Conservation (phyloP, 2,113 vertebrate genomes). For the western clawed frog (Xenopus tropicalis) region DNA sequence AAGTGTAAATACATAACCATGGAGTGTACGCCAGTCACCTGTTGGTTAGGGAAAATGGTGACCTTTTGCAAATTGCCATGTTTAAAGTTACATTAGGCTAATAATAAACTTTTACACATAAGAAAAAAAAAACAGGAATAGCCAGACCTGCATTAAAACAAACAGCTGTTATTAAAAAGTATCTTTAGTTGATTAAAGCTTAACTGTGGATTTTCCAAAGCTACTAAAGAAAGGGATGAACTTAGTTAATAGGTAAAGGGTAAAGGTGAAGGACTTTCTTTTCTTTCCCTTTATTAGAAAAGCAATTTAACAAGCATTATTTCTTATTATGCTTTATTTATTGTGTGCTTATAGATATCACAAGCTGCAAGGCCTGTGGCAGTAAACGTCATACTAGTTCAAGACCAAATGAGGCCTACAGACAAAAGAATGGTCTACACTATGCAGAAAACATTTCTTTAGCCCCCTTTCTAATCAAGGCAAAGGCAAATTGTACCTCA, state of each 20-base stretch:
- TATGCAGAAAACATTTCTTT: no score
- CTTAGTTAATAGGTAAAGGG: background rate
- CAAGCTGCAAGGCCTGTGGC: no score
- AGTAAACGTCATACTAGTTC: no score
- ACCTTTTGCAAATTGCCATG: conserved; percentile 3
- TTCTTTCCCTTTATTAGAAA: background rate
- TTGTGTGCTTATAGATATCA: no score
- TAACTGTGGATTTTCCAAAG: background rate
- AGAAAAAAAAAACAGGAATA: no score
- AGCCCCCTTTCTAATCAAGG: no score
- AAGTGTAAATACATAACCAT: conserved; percentile 13
- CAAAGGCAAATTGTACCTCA: no score
- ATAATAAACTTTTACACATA: background rate
- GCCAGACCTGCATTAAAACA: conserved; percentile 8
- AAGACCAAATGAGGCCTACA: no score
- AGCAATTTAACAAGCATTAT: background rate
- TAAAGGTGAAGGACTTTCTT: background rate
- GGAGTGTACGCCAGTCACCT: background rate
- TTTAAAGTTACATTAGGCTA: conserved; percentile 11
- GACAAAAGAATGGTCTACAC: no score
- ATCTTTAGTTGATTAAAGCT: background rate
- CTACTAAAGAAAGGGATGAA: background rate
- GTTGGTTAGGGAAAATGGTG: conserved; percentile 13
- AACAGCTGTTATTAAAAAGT: background rate
- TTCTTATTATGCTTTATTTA: no score